Percentiles rank a stretch among this genome's conserved stretches.
Evolutionary conservation across 1,140 invertebrate species (phyloP).

Genomic region (Drosophila asahinai): DNA sequence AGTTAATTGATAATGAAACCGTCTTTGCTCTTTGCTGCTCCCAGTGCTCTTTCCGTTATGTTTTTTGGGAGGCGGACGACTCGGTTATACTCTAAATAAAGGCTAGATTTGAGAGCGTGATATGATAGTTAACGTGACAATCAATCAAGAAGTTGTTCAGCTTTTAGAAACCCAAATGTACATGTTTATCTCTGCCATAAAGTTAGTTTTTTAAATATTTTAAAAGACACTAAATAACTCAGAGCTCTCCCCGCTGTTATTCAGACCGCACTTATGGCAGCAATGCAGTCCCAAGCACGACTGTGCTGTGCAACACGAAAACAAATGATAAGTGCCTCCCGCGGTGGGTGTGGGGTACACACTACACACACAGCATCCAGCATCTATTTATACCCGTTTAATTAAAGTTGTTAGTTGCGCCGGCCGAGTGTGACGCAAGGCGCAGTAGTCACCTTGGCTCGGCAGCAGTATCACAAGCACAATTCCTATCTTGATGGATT

Average conservation of each 20-base stretch:
- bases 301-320: conserved; percentile 28
- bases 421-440: conserved; percentile 54
- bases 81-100: too few relatives aligned
- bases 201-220: neutral
- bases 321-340: conserved; percentile 40
- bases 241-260: neutral
- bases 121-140: neutral
- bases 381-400: conserved; percentile 70
- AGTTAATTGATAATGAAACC: too few relatives aligned
- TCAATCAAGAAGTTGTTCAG: neutral
- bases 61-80: too few relatives aligned
- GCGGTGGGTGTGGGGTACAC: neutral
- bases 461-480: neutral
- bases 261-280: neutral
- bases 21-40: too few relatives aligned
- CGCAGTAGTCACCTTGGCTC: conserved; percentile 46
- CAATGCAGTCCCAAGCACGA: conserved; percentile 1
- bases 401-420: conserved; percentile 64
- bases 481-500: conserved; percentile 54
- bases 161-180: too few relatives aligned
- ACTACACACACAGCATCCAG: conserved; percentile 1
- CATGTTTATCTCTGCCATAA: too few relatives aligned
- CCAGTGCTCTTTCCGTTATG: too few relatives aligned
- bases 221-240: neutral
- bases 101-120: neutral